These are phyloP conservation scores for Chromis chromis DNA, from an alignment of 2,797 vertebrate species.

Conservation along the genomic window DNA sequence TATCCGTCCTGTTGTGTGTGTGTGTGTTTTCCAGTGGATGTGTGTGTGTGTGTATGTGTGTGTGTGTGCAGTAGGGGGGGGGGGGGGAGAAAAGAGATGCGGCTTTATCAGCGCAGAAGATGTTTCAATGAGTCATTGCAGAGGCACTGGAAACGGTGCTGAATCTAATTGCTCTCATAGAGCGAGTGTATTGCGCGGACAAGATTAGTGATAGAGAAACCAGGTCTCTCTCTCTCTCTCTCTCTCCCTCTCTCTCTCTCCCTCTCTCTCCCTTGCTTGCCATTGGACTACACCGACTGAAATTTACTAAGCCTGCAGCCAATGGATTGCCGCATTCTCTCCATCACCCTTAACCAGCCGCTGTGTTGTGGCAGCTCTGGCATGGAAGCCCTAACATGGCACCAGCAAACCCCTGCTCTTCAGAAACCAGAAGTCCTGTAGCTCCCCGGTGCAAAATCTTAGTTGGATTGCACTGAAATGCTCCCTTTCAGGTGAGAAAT, in stretches of 20 bases:
- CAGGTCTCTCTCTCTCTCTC: constrained; percentile 70
- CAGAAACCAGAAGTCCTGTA: background rate
- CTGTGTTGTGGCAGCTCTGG: constrained; percentile 62
- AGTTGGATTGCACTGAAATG: too few relatives aligned
- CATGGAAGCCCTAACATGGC: constrained; percentile 1
- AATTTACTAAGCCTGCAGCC: constrained; percentile 92
- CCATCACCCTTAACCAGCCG: constrained; percentile 85
- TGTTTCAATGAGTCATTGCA: constrained; percentile 81
- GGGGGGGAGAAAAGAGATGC: constrained; percentile 48
- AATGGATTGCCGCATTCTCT: constrained; percentile 89
- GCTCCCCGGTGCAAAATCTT: background rate
- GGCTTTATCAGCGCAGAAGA: constrained; percentile 64
- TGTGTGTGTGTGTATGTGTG: too few relatives aligned
- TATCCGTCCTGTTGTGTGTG: constrained; percentile 44
- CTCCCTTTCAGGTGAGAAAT: too few relatives aligned
- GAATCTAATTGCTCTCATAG: constrained; percentile 86
- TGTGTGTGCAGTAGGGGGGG: background rate
- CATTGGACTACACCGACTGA: constrained; percentile 91
- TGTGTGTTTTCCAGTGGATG: constrained; percentile 2
- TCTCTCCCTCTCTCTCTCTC: constrained; percentile 49
- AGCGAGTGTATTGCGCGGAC: constrained; percentile 80
- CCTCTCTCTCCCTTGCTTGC: constrained; percentile 69
- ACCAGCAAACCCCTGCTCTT: constrained; percentile 20
- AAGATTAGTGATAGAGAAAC: constrained; percentile 84
- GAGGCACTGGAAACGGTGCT: constrained; percentile 78